Evolutionary conservation across 2,888 invertebrate species (phyloP).

Genomic region (Subacronicta megacephala): DNA sequence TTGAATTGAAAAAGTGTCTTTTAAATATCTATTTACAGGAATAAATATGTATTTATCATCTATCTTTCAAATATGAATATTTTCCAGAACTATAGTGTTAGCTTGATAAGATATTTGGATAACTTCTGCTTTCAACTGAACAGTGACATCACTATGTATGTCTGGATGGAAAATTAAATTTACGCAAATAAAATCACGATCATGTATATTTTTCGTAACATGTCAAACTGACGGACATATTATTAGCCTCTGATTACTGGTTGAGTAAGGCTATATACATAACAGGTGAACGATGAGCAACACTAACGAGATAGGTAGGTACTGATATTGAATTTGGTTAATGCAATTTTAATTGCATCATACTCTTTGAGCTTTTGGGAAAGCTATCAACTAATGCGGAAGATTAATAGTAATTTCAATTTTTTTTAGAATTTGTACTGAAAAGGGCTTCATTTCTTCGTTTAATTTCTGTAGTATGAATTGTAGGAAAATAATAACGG

Average conservation of each 20-base stretch:
- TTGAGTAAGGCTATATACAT: constrained; percentile 32
- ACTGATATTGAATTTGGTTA: constrained; percentile 37
- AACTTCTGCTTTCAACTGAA: no score
- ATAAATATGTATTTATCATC: no score
- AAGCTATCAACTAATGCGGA: not conserved
- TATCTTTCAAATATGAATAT: no score
- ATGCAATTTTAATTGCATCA: constrained; percentile 43
- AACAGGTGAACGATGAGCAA: constrained; percentile 50
- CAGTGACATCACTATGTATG: no score
- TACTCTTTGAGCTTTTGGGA: constrained; percentile 14
- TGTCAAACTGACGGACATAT: constrained; percentile 39
- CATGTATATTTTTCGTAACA: constrained; percentile 48
- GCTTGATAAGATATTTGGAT: no score
- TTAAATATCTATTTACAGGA: no score
- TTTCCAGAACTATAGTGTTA: no score
- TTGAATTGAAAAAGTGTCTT: no score
- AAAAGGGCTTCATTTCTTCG: no score
- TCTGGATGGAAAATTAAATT: not conserved
- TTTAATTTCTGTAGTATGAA: no score
- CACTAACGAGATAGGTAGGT: constrained; percentile 24
- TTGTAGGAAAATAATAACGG: no score
- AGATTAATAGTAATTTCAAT: not conserved
- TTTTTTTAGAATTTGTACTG: no score
- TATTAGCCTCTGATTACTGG: constrained; percentile 29
- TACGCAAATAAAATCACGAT: constrained; percentile 26